Evolutionary conservation across 2,113 vertebrate genomes (phyloP), one percentile per base, ranked within the genome.

Genomic region (Nycticebus coucang): DNA sequence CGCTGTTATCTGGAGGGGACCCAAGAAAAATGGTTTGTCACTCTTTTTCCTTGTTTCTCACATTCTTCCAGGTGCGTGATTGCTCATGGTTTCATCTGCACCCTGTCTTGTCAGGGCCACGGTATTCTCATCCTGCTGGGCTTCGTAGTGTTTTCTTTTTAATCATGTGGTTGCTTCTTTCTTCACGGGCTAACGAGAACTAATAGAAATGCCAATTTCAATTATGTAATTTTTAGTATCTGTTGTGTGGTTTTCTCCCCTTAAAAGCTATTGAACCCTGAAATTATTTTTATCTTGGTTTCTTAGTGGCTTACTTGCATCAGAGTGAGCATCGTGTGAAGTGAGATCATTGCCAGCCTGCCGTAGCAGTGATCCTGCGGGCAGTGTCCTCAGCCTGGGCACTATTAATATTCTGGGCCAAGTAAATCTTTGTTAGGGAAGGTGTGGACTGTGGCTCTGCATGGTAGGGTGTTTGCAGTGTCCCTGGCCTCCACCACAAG

Each of bases 1-100:
- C 72, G 99, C 99, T 1, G 99, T 99, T 57, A 99, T 99, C 98
- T 99, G 99, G 99, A 99, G 99, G 96, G 99, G 99, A 75, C 99
- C 99, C 0, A 99, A 99, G 97, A 99, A 99, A 95, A 99, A 99
- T 5, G 99, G 99, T 99, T 55, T 2, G 97, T 98, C 4, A 33
- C 22, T 30, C 28, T 41, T 7, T 80, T 69, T 6, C 89, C 18
- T 95, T 50, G 9, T 83, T 75, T 13, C 98, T 99, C 24, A 96
- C 98, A 97, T 99, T 99, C 94, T 37, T 5, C 69, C 69, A 9
- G 8, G 28, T 12, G 1, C 35, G 17, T 13, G 4, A 14, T 3
- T 1, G 13, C 57, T 45, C 12, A 0, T 26, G 50, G 45, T 17
- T 21, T 19, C 59, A 26, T 5, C 1, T 11, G 5, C 5, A 4